Percentiles rank a stretch among this genome's conserved stretches.
phyloP scores from a whole-genome alignment of 2,113 vertebrate species.

The Cardinalis cardinalis region DNA sequence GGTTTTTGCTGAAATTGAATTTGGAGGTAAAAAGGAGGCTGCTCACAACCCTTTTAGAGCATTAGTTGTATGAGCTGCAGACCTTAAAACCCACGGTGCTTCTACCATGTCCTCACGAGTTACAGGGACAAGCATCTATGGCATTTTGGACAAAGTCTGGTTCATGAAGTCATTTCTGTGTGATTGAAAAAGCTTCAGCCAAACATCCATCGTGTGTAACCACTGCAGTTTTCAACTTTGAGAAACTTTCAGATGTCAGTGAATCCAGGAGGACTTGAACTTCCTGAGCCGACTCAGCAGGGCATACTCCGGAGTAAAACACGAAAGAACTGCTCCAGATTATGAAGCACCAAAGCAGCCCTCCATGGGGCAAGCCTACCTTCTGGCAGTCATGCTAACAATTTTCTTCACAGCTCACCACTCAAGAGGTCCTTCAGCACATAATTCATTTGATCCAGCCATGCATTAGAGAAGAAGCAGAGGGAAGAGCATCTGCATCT shows the following conservation, averaged over 20 bases:
- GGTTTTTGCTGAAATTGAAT: background rate
- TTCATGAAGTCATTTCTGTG: background rate
- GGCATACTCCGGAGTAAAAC: background rate
- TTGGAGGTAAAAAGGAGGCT: background rate
- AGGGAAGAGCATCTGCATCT: background rate
- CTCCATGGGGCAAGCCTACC: background rate
- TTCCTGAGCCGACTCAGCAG: background rate
- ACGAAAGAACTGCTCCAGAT: background rate
- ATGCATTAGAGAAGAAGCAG: background rate
- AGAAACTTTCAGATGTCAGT: background rate
- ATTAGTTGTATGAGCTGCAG: background rate
- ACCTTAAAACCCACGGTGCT: fast-evolving
- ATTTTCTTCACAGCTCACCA: background rate
- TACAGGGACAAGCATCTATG: background rate
- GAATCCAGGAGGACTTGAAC: background rate
- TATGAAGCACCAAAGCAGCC: background rate
- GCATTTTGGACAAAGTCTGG: background rate
- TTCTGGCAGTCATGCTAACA: background rate
- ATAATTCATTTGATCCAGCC: background rate
- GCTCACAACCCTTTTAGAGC: background rate
- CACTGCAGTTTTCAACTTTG: background rate
- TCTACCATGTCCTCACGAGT: background rate
- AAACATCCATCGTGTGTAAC: background rate
- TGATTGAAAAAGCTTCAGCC: background rate
- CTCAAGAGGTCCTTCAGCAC: background rate